These are phyloP conservation scores for Lithophane socia DNA, from an alignment of 2,888 invertebrate species.

Conservation along the genomic window DNA sequence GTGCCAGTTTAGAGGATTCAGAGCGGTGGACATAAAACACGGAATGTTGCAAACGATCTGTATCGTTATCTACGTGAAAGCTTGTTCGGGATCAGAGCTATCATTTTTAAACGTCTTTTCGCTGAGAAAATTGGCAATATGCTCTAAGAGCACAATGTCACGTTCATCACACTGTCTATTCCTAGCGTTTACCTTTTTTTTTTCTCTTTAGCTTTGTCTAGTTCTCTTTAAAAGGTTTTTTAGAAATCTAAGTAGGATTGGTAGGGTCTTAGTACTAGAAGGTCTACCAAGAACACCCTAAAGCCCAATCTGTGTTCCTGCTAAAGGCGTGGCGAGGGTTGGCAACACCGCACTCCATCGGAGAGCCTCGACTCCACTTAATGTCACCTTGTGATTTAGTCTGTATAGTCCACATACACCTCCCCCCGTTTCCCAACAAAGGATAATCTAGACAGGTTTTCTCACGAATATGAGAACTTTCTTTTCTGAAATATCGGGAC, in stretches of 20 bases:
- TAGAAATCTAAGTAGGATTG: not conserved
- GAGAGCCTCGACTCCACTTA: not conserved
- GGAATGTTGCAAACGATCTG: conserved; percentile 70
- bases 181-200: conserved; percentile 2
- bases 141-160: conserved; percentile 2
- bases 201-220: not conserved
- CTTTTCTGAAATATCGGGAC: not conserved
- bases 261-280: not conserved
- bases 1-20: conserved; percentile 71
- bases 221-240: not conserved
- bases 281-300: not conserved
- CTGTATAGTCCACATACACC: not conserved
- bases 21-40: conserved; percentile 74
- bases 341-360: no score
- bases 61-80: conserved; percentile 60
- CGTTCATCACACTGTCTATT: conserved; percentile 3
- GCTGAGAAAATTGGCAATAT: conserved; percentile 28
- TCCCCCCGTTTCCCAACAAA: not conserved
- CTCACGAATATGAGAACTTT: not conserved
- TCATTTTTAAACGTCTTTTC: conserved; percentile 18
- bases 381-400: not conserved
- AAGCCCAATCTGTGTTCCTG: not conserved
- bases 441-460: not conserved
- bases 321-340: not conserved
- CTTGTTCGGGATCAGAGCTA: conserved; percentile 32